Evolutionary conservation across 2,113 vertebrate genomes (phyloP).

Genomic region (Neomonachus schauinslandi): DNA sequence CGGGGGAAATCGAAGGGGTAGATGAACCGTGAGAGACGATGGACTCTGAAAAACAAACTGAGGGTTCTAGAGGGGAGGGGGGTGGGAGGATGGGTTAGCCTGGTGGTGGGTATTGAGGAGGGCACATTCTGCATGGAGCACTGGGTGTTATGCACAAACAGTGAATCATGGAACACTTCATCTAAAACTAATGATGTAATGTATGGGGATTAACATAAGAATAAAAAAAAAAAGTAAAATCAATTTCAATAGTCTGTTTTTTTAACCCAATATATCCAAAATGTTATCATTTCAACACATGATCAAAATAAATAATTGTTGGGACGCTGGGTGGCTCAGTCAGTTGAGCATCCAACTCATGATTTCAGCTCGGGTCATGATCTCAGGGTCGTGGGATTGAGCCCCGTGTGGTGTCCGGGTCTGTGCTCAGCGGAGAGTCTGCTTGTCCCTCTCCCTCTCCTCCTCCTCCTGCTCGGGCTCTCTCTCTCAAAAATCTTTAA

Average conservation of each 20-base stretch:
- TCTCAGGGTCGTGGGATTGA: neutral
- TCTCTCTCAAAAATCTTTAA: neutral
- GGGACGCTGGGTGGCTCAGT: neutral
- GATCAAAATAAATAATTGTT: neutral
- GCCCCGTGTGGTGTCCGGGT: neutral
- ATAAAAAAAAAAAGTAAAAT: conserved; percentile 23
- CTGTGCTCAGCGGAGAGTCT: neutral
- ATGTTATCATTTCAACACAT: neutral
- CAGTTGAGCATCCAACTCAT: neutral
- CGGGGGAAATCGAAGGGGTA: no score
- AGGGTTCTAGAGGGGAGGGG: no score
- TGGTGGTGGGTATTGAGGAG: no score
- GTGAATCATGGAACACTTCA: no score
- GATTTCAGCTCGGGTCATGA: neutral
- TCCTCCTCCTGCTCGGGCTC: neutral
- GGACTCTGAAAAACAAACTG: no score
- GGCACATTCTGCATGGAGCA: no score
- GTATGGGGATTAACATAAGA: no score
- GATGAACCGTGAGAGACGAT: no score
- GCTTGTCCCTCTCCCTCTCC: neutral
- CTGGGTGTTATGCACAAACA: no score
- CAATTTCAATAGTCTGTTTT: neutral
- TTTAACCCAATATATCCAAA: neutral
- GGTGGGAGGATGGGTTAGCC: no score
- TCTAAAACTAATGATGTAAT: no score